A percentile compares a stretch with the other conserved stretches of the same genome.
These are phyloP conservation scores for Nymphalis polychloros DNA, from an alignment of 2,888 invertebrate species.

Conservation along the genomic window DNA sequence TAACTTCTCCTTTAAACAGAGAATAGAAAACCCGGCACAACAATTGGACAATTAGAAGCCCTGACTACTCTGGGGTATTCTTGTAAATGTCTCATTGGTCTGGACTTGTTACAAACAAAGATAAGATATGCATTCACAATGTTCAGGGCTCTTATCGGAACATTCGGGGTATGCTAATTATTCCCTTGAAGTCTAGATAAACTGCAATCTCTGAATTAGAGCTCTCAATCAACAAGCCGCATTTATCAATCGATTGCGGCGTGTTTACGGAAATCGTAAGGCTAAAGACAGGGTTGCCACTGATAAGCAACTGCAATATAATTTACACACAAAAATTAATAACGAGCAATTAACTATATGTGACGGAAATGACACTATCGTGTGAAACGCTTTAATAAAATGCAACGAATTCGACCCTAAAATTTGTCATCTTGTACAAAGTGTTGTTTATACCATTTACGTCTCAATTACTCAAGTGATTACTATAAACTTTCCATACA, in stretches of 20 bases:
- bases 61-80: too few relatives aligned
- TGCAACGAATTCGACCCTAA: too few relatives aligned
- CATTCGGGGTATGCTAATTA: slow-evolving; percentile 19
- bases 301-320: not conserved
- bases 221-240: slow-evolving; percentile 63
- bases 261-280: slow-evolving; percentile 50
- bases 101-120: not conserved
- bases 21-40: too few relatives aligned
- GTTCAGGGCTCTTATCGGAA: not conserved
- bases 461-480: too few relatives aligned
- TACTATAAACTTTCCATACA: too few relatives aligned
- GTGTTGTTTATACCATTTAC: too few relatives aligned
- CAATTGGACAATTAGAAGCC: too few relatives aligned
- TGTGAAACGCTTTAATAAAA: too few relatives aligned
- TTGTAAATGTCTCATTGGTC: not conserved
- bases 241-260: slow-evolving; percentile 58
- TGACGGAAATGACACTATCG: too few relatives aligned
- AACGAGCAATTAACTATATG: too few relatives aligned
- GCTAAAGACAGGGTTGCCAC: slow-evolving; percentile 30
- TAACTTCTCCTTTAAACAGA: too few relatives aligned
- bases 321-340: not conserved
- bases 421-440: too few relatives aligned
- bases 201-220: slow-evolving; percentile 61
- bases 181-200: slow-evolving; percentile 48
- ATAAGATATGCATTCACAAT: slow-evolving; percentile 1